Percentiles rank a stretch among this genome's conserved stretches.
Conservation (phyloP, 1,140 invertebrate genomes). For the Tetranychus urticae region DNA sequence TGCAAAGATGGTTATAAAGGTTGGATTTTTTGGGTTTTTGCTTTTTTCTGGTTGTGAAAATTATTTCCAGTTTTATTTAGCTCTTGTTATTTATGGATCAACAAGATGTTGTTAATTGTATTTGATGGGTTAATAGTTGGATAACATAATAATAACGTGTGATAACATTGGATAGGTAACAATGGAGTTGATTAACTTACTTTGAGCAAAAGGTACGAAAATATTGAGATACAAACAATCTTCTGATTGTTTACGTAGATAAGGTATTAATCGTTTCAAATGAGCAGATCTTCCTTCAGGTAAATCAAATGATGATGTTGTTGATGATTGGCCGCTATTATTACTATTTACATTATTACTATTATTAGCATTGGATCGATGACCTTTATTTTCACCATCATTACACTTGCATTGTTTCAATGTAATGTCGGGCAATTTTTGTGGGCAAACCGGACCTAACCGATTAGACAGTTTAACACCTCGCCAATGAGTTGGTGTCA, state of each 20-base stretch:
- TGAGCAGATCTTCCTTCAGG: slow-evolving; percentile 41
- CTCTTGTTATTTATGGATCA: too few relatives aligned
- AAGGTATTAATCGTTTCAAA: slow-evolving; percentile 40
- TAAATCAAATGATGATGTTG: slow-evolving; percentile 15
- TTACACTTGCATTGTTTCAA: too few relatives aligned
- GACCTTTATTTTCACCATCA: too few relatives aligned
- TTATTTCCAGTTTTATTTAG: too few relatives aligned
- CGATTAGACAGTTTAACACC: slow-evolving; percentile 56
- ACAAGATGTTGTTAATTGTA: too few relatives aligned
- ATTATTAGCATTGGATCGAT: too few relatives aligned
- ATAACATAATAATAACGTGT: too few relatives aligned
- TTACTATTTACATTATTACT: too few relatives aligned
- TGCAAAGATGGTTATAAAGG: too few relatives aligned
- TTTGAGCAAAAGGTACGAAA: slow-evolving; percentile 38
- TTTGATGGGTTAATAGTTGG: too few relatives aligned
- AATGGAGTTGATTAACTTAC: not conserved
- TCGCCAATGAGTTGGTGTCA: slow-evolving; percentile 50
- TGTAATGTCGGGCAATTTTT: slow-evolving; percentile 20
- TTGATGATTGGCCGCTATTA: not conserved
- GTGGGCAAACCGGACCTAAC: slow-evolving; percentile 63
- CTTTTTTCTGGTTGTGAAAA: too few relatives aligned
- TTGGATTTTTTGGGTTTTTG: too few relatives aligned
- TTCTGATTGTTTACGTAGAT: slow-evolving; percentile 55
- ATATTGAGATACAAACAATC: slow-evolving; percentile 83
- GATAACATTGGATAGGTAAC: not conserved